Evolutionary conservation across 2,113 vertebrate species (phyloP).

Genomic region (Alligator mississippiensis): DNA sequence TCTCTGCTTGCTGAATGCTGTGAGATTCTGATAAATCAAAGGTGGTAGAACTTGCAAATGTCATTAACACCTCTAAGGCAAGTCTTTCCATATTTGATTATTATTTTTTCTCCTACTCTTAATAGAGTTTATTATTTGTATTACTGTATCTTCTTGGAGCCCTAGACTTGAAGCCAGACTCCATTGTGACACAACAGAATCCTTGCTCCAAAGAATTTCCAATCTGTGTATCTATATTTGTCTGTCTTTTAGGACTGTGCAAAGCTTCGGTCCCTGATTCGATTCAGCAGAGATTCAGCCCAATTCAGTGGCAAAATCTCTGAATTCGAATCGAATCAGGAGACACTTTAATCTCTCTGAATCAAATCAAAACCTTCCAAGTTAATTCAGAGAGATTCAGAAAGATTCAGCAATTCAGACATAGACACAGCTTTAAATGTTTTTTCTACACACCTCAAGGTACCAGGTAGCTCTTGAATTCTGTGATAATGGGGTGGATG

Average conservation of each 20-base stretch:
- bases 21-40: rapidly evolving
- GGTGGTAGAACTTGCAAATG: not conserved
- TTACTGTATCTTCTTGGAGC: not conserved
- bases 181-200: not conserved
- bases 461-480: too few relatives aligned
- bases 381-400: too few relatives aligned
- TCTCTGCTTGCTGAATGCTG: not conserved
- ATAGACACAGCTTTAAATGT: too few relatives aligned
- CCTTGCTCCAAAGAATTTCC: not conserved
- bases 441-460: too few relatives aligned
- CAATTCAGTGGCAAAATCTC: too few relatives aligned
- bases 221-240: not conserved
- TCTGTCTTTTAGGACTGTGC: not conserved
- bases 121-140: not conserved
- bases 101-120: not conserved
- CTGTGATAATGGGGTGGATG: too few relatives aligned
- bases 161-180: not conserved
- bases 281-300: too few relatives aligned
- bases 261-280: too few relatives aligned
- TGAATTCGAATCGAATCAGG: too few relatives aligned
- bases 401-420: too few relatives aligned
- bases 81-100: not conserved
- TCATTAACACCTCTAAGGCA: not conserved
- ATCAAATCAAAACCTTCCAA: too few relatives aligned
- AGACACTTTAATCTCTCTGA: too few relatives aligned